A percentile compares a stretch with the other conserved stretches of the same genome.
Evolutionary conservation across 2,888 invertebrate genomes (phyloP).

Genomic region (Nematopogon swammerdamellus): DNA sequence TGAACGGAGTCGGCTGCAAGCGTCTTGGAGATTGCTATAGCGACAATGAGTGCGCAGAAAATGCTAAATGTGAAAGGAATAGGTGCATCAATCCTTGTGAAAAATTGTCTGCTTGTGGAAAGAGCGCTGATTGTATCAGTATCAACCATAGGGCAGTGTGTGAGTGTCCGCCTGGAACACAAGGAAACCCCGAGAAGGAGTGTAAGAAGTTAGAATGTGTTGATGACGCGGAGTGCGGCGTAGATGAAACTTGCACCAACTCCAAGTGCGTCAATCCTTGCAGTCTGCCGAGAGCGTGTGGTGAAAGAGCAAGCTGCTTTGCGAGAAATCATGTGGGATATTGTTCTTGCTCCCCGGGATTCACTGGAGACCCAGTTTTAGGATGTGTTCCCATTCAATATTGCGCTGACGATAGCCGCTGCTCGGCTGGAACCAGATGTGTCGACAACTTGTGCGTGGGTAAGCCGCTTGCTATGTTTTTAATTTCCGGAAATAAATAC

Average conservation of each 20-base stretch:
- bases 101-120: conserved; percentile 63
- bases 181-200: conserved; percentile 70
- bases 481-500: neutral
- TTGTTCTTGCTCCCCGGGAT: conserved; percentile 81
- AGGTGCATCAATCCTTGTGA: conserved; percentile 79
- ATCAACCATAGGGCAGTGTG: conserved; percentile 69
- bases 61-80: conserved; percentile 71
- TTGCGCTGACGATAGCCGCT: conserved; percentile 76
- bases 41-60: conserved; percentile 74
- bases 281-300: conserved; percentile 76
- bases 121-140: conserved; percentile 71
- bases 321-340: conserved; percentile 76
- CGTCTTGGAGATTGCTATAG: conserved; percentile 80
- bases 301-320: conserved; percentile 72
- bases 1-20: conserved; percentile 67
- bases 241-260: conserved; percentile 71
- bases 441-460: conserved; percentile 76
- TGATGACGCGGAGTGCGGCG: conserved; percentile 72
- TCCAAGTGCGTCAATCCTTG: conserved; percentile 82
- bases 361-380: conserved; percentile 80
- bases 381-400: conserved; percentile 83
- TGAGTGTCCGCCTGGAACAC: conserved; percentile 70
- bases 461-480: conserved; percentile 28
- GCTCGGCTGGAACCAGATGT: conserved; percentile 81
- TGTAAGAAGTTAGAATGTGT: conserved; percentile 75